phyloP scores from a whole-genome alignment of 2,797 vertebrate genomes.

The Crocodylus rhombifer region DNA sequence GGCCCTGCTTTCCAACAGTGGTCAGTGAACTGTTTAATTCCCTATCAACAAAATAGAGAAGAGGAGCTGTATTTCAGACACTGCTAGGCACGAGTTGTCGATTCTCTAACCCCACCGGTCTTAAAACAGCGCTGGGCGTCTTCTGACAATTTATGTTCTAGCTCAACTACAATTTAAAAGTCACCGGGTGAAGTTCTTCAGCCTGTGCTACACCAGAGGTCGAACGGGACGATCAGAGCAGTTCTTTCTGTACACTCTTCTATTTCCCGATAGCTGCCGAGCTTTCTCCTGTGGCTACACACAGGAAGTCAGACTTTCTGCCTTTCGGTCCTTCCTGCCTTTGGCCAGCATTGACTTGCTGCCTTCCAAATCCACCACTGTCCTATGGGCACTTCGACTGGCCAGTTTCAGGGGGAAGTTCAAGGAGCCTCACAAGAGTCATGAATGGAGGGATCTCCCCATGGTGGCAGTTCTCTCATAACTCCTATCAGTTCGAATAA shows the following conservation, averaged over 20 bases:
- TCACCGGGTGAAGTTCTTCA: not conserved
- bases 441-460: too few species aligned
- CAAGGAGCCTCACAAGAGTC: too few species aligned
- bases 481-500: too few species aligned
- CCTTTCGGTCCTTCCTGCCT: fast-evolving
- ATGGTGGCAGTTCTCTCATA: too few species aligned
- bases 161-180: not conserved
- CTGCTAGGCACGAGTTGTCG: too few species aligned
- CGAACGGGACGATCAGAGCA: not conserved
- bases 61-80: too few species aligned
- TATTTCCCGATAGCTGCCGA: too few species aligned
- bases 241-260: not conserved
- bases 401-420: not conserved
- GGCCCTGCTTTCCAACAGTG: too few species aligned
- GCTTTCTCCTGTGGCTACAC: too few species aligned
- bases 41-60: not conserved
- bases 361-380: not conserved
- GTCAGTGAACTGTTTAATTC: not conserved
- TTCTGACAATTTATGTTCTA: not conserved
- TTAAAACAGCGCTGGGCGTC: too few species aligned
- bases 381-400: fast-evolving
- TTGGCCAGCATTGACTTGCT: not conserved
- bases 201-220: not conserved
- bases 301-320: not conserved
- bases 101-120: too few species aligned